Base-by-base conservation (phyloP, 2,888 invertebrate genomes). In the Nemapogon koenigi region DNA sequence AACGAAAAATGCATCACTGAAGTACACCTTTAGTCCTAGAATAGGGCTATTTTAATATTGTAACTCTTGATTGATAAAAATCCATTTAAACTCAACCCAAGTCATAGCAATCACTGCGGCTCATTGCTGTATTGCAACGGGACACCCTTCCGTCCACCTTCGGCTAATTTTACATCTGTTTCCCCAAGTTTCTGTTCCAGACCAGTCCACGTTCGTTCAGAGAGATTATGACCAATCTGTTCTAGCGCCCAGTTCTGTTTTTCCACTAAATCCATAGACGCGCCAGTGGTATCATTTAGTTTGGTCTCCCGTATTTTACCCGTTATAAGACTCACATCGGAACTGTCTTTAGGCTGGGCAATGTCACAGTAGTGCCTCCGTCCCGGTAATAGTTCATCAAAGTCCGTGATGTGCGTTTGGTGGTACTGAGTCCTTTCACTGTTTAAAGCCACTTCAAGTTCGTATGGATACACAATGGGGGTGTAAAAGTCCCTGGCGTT, bases 391-490 rank as follows among this genome's bases (percentile, higher is more conserved):
- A 94, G 69, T 46, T 88, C 82, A 50, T 87, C 83, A 53, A 90
- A 94, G 57, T 95, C 89, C 30, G 87, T 84, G 18, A 87, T 76
- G 59, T 89, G 89, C 3, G 80, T 75, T 32, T 68, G 84, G 59
- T 78, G 87, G 41, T 65, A 73, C 1, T 82, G 78, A 25, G 82
- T 81, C 42, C 76, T 56, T 40, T 68, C 69, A 2, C 65, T 60
- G 61, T 91, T 91, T 13, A 91, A 65, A 3, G 91, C 90, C 39
- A 89, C 80, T 73, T 98, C 97, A 15, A 97, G 81, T 69, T 99
- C 98, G 63, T 88, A 94, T 0, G 96, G 91, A 15, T 94, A 93
- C 0, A 95, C 87, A 35, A 99, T 85, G 1, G 97, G 96, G 57
- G 89, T 90, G 53, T 90, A 91, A 62, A 91, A 96, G 39, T 97